Evolutionary conservation across 2,888 invertebrate species (phyloP).

Genomic region (Xestia ashworthii): DNA sequence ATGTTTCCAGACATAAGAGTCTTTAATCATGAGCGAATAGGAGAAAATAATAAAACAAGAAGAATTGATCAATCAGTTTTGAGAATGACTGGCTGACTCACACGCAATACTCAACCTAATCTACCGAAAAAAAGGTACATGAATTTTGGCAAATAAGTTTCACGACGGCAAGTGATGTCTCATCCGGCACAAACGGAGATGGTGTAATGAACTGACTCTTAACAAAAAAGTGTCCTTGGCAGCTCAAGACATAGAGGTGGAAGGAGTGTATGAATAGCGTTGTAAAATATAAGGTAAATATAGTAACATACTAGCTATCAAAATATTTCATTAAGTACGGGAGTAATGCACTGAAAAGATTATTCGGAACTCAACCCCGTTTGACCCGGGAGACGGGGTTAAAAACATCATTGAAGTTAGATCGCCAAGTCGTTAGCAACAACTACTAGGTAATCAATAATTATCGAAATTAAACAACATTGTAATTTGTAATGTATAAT

Average conservation of each 20-base stretch:
- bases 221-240: not conserved
- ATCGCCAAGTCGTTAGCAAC: slow-evolving; percentile 36
- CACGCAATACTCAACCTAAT: not conserved
- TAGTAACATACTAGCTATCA: not conserved
- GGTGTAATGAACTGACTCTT: not conserved
- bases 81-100: too few relatives aligned
- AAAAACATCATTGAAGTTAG: slow-evolving; percentile 20
- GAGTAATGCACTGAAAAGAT: not conserved
- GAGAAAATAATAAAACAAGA: not conserved
- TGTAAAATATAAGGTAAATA: not conserved
- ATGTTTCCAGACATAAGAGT: not conserved
- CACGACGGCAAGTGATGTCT: not conserved
- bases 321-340: not conserved
- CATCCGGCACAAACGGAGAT: not conserved
- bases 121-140: not conserved
- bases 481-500: slow-evolving; percentile 69
- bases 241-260: not conserved
- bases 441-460: slow-evolving; percentile 53
- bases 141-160: not conserved
- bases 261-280: not conserved
- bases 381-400: slow-evolving; percentile 16
- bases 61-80: not conserved
- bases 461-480: slow-evolving; percentile 57
- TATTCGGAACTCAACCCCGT: not conserved
- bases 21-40: not conserved